Evolutionary conservation across 2,797 vertebrate species (phyloP).

Genomic region (Lacerta bilineata): DNA sequence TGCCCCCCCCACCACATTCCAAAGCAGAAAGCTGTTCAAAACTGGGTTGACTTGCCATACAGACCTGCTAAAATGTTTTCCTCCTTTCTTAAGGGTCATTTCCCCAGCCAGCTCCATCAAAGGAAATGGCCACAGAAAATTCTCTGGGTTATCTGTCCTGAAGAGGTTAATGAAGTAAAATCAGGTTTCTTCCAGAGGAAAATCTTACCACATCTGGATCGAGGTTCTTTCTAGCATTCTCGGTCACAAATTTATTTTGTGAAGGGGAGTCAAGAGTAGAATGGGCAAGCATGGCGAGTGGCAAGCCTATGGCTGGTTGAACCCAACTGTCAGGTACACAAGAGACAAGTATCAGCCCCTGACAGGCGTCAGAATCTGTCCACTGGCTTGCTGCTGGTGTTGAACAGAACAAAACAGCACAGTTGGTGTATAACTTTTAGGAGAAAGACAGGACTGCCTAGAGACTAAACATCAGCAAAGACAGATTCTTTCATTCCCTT

Average conservation of each 20-base stretch:
- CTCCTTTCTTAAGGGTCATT: background rate
- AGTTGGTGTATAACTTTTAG: background rate
- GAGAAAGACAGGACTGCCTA: constrained; percentile 25
- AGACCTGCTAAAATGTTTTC: background rate
- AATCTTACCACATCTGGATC: background rate
- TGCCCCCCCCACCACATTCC: background rate
- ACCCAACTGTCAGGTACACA: background rate
- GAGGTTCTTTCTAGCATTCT: background rate
- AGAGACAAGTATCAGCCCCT: background rate
- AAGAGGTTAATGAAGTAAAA: background rate
- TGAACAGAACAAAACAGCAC: constrained; percentile 6
- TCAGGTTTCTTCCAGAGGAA: background rate
- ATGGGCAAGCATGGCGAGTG: background rate
- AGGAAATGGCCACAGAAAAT: background rate
- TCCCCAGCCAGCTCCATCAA: background rate
- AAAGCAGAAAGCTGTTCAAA: background rate
- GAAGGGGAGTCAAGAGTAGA: background rate
- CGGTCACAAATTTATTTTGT: background rate
- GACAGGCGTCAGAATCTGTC: background rate
- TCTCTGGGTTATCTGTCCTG: background rate
- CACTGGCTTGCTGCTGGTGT: background rate
- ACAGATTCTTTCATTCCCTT: constrained; percentile 16
- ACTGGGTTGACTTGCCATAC: background rate
- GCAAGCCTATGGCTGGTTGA: background rate
- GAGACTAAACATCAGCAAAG: constrained; percentile 6